These are phyloP conservation scores for Macropodus opercularis DNA, from an alignment of 2,797 vertebrate species.

Conservation along the genomic window DNA sequence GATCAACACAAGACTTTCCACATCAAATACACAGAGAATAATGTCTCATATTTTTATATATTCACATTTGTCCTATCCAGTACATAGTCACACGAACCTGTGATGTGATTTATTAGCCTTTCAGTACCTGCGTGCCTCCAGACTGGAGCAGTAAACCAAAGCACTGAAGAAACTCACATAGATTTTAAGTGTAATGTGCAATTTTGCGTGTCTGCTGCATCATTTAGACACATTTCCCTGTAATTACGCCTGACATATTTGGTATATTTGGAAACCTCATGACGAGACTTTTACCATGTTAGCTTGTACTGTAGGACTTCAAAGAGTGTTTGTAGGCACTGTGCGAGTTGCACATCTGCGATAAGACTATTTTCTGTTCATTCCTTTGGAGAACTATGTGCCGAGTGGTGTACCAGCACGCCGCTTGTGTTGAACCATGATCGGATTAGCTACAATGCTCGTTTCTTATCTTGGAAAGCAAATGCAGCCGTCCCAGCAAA, in stretches of 20 bases:
- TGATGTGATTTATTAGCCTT: constrained; percentile 17
- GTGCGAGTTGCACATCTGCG: constrained; percentile 7
- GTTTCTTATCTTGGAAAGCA: constrained; percentile 41
- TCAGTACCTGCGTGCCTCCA: constrained; percentile 35
- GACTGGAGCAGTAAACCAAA: constrained; percentile 37
- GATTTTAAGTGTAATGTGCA: constrained; percentile 42
- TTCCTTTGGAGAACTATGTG: not conserved
- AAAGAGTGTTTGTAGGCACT: constrained; percentile 4
- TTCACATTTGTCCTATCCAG: not conserved
- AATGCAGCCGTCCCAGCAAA: constrained; percentile 27
- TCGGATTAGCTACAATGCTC: constrained; percentile 35
- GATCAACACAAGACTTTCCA: not conserved
- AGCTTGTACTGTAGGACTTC: constrained; percentile 23
- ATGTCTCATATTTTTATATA: not conserved
- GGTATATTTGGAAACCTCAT: constrained; percentile 49
- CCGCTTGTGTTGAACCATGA: constrained; percentile 1
- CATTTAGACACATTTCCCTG: constrained; percentile 51
- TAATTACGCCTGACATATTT: constrained; percentile 54
- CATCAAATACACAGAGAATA: not conserved
- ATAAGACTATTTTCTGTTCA: not conserved
- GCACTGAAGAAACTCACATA: constrained; percentile 31
- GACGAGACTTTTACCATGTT: constrained; percentile 31
- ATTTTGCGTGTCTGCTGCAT: constrained; percentile 38
- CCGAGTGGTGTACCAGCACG: not conserved
- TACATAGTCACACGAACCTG: constrained; percentile 28